Evolutionary conservation across 2,797 vertebrate genomes (phyloP), one percentile per base, ranked within the genome.

Genomic region (Melanotaenia maccullochi): DNA sequence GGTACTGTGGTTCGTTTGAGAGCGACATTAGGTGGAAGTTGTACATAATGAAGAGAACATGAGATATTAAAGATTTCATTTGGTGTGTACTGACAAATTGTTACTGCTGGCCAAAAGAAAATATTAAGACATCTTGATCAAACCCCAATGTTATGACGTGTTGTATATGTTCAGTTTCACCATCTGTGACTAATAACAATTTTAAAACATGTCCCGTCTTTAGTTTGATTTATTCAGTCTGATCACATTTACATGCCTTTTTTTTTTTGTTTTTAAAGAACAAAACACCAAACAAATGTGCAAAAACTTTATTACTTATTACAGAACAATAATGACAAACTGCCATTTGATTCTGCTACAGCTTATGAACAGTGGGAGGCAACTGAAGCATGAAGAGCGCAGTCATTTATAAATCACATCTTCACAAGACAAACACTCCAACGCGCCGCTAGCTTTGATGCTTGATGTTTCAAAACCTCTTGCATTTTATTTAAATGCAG

Each of bases 301-400:
- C 89, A 92, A 93, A 92, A 92, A 69, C 81, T 90, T 92, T 91
- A 90, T 90, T 92, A 86, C 71, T 81, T 71, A 82, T 89, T 85
- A 90, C 83, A 83, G 81, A 87, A 87, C 82, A 76, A 80, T 81
- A 69, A 81, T 65, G 75, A 92, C 81, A 82, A 76, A 71, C 73
- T 71, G 73, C 78, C 73, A 75, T 82, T 73, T 69, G 79, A 85
- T 83, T 80, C 65, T 78, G 83, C 84, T 89, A 89, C 87, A 81
- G 72, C 74, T 77, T 87, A 63, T 78, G 78, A 86, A 68, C 73
- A 79, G 60, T 66, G 62, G 63, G 52, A 63, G 47, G 68, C 60
- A 73, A 77, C 13, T 44, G 40, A 84, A 81, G 77, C 71, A 38
- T 59, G 35, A 76, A 68, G 73, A 81, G 78, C 20, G 20, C 56